Conservation (phyloP, 2,113 vertebrate genomes). For the Neolamprologus sp. region DNA sequence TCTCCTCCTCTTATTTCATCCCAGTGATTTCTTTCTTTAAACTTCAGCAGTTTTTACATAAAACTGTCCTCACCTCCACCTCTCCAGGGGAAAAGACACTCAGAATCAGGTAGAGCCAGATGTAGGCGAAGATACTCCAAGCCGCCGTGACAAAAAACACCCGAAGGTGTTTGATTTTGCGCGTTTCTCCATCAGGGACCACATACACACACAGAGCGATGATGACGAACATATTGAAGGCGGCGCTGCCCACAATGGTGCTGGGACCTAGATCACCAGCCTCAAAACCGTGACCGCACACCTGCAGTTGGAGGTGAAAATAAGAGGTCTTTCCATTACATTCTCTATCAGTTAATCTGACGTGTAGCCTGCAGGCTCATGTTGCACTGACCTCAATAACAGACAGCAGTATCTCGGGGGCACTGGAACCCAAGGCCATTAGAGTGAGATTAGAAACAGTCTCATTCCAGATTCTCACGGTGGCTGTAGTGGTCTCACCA, state of each 20-base stretch:
- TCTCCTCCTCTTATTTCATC: background rate
- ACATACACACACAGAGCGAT: slow-evolving; percentile 79
- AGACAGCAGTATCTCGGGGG: slow-evolving; percentile 79
- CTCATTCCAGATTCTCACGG: slow-evolving; percentile 82
- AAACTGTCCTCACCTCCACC: slow-evolving; percentile 65
- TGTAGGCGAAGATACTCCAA: slow-evolving; percentile 81
- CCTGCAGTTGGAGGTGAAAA: slow-evolving; percentile 25
- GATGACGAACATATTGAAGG: slow-evolving; percentile 84
- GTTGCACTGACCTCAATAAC: slow-evolving; percentile 71
- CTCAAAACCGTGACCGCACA: slow-evolving; percentile 76
- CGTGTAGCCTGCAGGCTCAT: background rate
- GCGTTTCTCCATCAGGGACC: slow-evolving; percentile 76
- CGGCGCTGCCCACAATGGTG: slow-evolving; percentile 82
- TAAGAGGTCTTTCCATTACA: background rate
- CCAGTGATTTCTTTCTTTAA: background rate
- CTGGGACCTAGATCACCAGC: slow-evolving; percentile 76
- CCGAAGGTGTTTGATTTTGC: slow-evolving; percentile 78
- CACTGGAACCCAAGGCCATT: slow-evolving; percentile 81
- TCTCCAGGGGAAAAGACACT: slow-evolving; percentile 73
- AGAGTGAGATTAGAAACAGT: slow-evolving; percentile 81
- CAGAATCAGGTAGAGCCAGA: slow-evolving; percentile 82
- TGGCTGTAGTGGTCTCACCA: slow-evolving; percentile 77
- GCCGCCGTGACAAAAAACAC: slow-evolving; percentile 80
- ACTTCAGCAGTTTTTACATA: background rate
- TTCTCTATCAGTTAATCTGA: background rate